Base-by-base conservation (phyloP, 2,888 invertebrate genomes). In the Meiosimyza decipiens region DNA sequence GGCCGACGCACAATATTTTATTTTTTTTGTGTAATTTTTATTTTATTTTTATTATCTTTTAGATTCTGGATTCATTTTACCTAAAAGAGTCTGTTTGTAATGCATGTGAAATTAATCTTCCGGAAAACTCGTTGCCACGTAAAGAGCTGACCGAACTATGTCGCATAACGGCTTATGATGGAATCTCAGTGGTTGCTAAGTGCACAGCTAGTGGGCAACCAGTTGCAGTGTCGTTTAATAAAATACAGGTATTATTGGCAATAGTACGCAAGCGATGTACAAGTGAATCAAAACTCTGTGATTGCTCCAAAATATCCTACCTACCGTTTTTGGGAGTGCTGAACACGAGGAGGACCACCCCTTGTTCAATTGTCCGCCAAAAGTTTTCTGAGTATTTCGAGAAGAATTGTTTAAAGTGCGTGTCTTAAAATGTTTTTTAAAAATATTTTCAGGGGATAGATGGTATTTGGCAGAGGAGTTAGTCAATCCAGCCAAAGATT, bases 141-240 rank as follows among this genome's bases (percentile, higher is more conserved):
- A 85, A 89, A 33, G 93, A 93, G 79, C 83, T 93, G 55, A 86
- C 90, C 28, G 89, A 91, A 77, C 82, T 93, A 3, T 90, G 90
- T 73, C 85, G 89, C 57, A 88, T 90, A 72, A 89, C 91, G 13
- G 90, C 90, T 0, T 83, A 89, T 63, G 93, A 93, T 80, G 92
- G 92, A 0, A 89, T 91, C 0, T 92, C 92, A 0, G 78, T 93
- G 55, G 89, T 92, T 0, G 92, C 91, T 0, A 85, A 91, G 1
- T 89, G 90, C 71, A 87, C 88, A 6, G 81, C 83, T 1, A 91
- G 87, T 0, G 89, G 89, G 0, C 87, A 89, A 79, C 90, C 93
- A 1, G 90, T 87, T 6, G 89, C 91, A 0, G 91, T 89, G 2
- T 84, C 90, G 5, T 91, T 93, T 80, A 93, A 93, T 83, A 93